Percentiles rank a stretch among this genome's conserved stretches.
These are phyloP conservation scores for Gymnoscelis rufifasciata DNA, from an alignment of 2,888 invertebrate species.

Conservation along the genomic window DNA sequence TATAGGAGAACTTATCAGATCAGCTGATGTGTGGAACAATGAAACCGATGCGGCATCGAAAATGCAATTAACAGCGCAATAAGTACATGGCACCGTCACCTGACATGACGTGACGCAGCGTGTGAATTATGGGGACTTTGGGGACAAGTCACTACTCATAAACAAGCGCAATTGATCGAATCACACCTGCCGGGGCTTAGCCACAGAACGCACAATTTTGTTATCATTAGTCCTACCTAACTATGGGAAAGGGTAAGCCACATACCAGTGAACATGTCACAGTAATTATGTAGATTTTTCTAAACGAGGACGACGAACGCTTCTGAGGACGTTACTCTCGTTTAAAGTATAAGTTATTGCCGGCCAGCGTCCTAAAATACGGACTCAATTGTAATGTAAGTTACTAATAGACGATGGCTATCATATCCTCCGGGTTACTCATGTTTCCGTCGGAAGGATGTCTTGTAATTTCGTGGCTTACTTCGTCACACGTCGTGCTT, in stretches of 20 bases:
- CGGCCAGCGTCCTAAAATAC: conserved; percentile 30
- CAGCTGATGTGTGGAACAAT: conserved; percentile 9
- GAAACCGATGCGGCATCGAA: conserved; percentile 10
- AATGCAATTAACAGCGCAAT: conserved; percentile 9
- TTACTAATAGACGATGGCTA: conserved; percentile 33
- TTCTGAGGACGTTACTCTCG: conserved; percentile 29
- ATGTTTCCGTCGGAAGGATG: conserved; percentile 72
- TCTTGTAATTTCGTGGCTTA: conserved; percentile 50
- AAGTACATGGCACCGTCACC: conserved; percentile 11
- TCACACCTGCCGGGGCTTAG: conserved; percentile 63
- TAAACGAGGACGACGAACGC: conserved; percentile 30
- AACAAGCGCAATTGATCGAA: conserved; percentile 51
- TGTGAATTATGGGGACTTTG: conserved; percentile 37
- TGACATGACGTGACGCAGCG: conserved; percentile 29
- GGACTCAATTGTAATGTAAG: conserved; percentile 38
- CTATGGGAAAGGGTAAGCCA: conserved; percentile 48
- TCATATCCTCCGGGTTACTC: conserved; percentile 47
- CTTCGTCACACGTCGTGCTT: conserved; percentile 67
- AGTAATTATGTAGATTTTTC: conserved; percentile 30
- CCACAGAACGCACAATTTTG: conserved; percentile 42
- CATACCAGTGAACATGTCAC: conserved; percentile 24
- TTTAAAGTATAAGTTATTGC: conserved; percentile 32
- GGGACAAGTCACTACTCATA: conserved; percentile 55
- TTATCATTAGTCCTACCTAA: conserved; percentile 42
- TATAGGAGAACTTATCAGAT: conserved; percentile 21